A percentile compares a stretch with the other conserved stretches of the same genome.
Conservation (phyloP, 2,113 vertebrate genomes). For the Empidonax alnorum region DNA sequence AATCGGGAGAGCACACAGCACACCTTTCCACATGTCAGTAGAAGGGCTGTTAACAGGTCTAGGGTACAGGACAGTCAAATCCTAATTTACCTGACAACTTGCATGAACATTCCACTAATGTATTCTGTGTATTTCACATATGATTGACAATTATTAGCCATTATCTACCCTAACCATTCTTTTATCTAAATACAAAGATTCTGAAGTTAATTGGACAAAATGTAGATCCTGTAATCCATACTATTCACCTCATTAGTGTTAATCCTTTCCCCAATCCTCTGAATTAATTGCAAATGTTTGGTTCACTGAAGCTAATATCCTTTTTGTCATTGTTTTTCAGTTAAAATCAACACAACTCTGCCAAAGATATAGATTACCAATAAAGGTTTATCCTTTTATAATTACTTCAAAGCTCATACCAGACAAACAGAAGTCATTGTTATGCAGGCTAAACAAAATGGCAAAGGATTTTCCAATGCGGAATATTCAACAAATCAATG, state of each 20-base stretch:
- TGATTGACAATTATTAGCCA: constrained; percentile 35
- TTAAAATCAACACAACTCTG: constrained; percentile 72
- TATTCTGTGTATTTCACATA: not conserved
- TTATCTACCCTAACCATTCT: constrained; percentile 26
- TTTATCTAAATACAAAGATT: constrained; percentile 57
- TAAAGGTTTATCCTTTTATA: constrained; percentile 71
- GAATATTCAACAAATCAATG: constrained; percentile 58
- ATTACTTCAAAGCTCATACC: constrained; percentile 67
- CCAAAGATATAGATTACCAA: constrained; percentile 73
- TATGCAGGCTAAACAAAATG: constrained; percentile 58
- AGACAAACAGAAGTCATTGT: constrained; percentile 61
- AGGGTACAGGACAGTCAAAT: not conserved
- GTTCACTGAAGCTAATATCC: constrained; percentile 68
- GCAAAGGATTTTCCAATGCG: constrained; percentile 59
- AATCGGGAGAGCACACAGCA: not conserved
- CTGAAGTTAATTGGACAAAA: constrained; percentile 65
- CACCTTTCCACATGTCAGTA: rapidly evolving
- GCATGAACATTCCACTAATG: not conserved
- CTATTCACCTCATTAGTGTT: constrained; percentile 69
- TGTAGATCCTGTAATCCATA: constrained; percentile 53
- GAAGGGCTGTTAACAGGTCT: not conserved
- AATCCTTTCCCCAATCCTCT: constrained; percentile 63
- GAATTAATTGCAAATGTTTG: constrained; percentile 74
- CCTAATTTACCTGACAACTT: not conserved
- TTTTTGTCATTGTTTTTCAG: constrained; percentile 68